Conservation (phyloP, 2,113 vertebrate genomes). For the Progne subis region DNA sequence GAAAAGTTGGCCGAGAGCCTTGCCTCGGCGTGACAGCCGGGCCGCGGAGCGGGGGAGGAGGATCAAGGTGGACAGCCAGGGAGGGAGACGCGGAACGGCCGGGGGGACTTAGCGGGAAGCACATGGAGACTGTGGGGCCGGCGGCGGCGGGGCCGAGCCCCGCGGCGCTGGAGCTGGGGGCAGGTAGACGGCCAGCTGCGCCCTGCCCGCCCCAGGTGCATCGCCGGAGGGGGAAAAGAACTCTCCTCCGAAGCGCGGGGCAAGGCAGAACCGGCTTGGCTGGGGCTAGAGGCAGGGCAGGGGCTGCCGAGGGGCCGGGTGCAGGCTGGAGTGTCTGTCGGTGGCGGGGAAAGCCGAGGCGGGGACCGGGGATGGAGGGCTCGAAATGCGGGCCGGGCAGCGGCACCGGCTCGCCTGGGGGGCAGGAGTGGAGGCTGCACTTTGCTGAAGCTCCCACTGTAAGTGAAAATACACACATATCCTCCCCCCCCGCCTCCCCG, state of each 20-base stretch:
- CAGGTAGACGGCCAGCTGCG: neutral
- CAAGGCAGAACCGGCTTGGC: neutral
- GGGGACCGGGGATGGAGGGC: neutral
- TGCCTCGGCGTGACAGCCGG: too few relatives aligned
- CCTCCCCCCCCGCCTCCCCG: too few relatives aligned
- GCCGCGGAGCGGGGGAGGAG: too few relatives aligned
- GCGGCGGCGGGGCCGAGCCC: neutral
- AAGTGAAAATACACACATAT: neutral
- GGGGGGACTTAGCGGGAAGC: neutral
- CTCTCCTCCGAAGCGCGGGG: neutral
- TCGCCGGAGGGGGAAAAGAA: neutral
- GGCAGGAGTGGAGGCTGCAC: neutral
- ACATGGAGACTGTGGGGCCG: neutral
- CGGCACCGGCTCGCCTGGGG: neutral
- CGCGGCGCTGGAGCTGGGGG: neutral
- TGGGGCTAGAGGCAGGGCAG: neutral
- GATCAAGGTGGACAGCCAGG: neutral
- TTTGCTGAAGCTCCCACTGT: neutral
- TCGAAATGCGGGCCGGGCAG: neutral
- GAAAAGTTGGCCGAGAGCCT: too few relatives aligned
- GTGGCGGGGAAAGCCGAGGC: neutral
- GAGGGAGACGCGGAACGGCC: neutral
- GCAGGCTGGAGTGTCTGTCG: neutral
- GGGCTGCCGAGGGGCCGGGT: neutral
- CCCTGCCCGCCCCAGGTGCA: slow-evolving; percentile 1